A percentile compares a stretch with the other conserved stretches of the same genome.
Evolutionary conservation across 2,797 vertebrate genomes (phyloP).

Genomic region (Cryptoblepharus egeriae): DNA sequence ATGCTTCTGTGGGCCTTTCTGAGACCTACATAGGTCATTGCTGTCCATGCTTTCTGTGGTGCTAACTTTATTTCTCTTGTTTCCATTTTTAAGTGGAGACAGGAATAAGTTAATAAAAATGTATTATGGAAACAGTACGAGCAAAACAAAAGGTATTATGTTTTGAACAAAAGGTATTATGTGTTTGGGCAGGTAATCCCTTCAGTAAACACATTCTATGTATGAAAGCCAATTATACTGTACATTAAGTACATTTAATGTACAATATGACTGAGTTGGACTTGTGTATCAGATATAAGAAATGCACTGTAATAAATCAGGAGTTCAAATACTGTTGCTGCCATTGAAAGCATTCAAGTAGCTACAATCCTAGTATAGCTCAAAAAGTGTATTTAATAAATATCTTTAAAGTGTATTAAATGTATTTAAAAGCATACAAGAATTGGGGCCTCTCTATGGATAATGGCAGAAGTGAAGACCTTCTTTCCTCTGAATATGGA

Average conservation of each 20-base stretch:
- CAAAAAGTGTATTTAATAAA: too few species aligned
- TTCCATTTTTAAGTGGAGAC: not conserved
- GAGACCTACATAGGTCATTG: too few species aligned
- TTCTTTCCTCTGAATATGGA: not conserved
- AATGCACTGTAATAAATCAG: not conserved
- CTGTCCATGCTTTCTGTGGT: not conserved
- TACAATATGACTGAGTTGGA: not conserved
- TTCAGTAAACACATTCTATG: not conserved
- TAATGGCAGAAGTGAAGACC: not conserved
- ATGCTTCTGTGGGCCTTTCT: too few species aligned
- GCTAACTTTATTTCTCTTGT: not conserved
- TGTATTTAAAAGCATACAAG: not conserved
- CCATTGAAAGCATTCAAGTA: slow-evolving; percentile 8
- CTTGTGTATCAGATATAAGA: not conserved
- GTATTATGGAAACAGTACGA: not conserved
- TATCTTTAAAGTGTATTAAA: too few species aligned
- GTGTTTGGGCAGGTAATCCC: not conserved
- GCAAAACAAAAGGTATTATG: not conserved
- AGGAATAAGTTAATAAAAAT: not conserved
- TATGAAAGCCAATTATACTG: not conserved
- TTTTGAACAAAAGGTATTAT: not conserved
- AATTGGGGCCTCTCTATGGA: not conserved
- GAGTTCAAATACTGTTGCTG: not conserved
- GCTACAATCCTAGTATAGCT: too few species aligned
- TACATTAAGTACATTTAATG: too few species aligned